Evolutionary conservation across 2,888 invertebrate genomes (phyloP), one percentile per base, ranked within the genome.

Genomic region (Isotomurus palustris): DNA sequence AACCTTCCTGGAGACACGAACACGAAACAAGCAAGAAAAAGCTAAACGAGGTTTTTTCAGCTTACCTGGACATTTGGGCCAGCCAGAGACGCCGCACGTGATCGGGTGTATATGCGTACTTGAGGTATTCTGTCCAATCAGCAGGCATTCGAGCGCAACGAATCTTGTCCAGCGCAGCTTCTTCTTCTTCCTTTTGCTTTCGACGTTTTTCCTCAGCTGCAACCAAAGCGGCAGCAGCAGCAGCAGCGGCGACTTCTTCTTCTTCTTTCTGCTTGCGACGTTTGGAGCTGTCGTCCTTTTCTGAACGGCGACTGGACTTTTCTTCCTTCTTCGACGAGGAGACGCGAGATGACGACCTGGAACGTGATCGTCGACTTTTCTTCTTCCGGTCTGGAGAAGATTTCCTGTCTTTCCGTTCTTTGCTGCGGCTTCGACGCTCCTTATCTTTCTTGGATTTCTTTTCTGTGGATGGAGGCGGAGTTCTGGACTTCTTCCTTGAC

Each of bases 121-220:
- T 58, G 40, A 53, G 56, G 52, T 64, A 71, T 27, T 71, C 71
- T 27, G 58, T 35, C 71, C 71, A 71, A 49, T 69, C 65, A 8
- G 25, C 25, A 1, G 71, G 71, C 67, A 71, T 65, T 25, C 62
- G 53, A 14, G 61, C 48, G 25, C 53, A 60, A 27, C 69, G 52
- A 10, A 67, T 54, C 58, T 64, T 68, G 45, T 71, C 67, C 27
- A 66, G 41, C 40, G 68, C 67, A 24, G 56, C 60, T 22, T 56
- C 41, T 25, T 61, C 58, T 17, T 49, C 41, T 21, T 57, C 53
- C 35, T 62, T 58, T 27, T 58, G 57, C 22, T 58, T 60, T 21
- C 61, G 29, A 22, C 61, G 49, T 41, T 65, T 60, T 38, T 49
- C 44, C 27, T 64, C 60, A n/a, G 32, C 43, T 10, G 19, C 25